Conservation (phyloP, 2,888 invertebrate genomes). For the Melanchra persicariae region DNA sequence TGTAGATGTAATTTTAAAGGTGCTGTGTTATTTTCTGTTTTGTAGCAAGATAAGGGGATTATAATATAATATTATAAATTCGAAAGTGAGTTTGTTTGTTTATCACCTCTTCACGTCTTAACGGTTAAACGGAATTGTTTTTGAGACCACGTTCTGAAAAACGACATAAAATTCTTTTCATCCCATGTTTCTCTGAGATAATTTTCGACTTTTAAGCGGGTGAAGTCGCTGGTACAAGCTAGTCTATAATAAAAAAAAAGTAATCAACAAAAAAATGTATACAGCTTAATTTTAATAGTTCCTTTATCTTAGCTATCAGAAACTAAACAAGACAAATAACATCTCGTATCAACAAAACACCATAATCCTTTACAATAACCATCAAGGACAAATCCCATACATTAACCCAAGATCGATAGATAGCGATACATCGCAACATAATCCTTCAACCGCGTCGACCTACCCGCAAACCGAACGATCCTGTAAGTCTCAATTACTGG, state of each 20-base stretch:
- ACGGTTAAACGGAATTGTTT: no score
- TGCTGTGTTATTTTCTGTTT: neutral
- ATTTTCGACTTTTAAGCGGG: no score
- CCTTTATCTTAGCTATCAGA: neutral
- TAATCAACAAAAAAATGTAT: neutral
- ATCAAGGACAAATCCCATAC: slow-evolving; percentile 67
- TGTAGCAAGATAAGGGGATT: neutral
- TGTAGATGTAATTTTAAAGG: neutral
- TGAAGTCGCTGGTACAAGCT: neutral
- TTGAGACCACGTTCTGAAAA: no score
- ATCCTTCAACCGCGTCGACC: slow-evolving; percentile 86
- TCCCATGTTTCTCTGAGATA: no score
- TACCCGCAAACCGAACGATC: slow-evolving; percentile 85
- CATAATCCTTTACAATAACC: slow-evolving; percentile 55
- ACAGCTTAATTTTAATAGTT: neutral
- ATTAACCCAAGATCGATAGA: slow-evolving; percentile 83
- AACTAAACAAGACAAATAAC: slow-evolving; percentile 5
- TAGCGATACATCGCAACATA: slow-evolving; percentile 81
- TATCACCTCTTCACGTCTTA: no score
- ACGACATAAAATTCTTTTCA: no score
- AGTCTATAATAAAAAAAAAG: neutral
- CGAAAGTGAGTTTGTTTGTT: no score
- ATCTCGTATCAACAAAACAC: slow-evolving; percentile 30
- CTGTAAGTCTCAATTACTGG: slow-evolving; percentile 90
- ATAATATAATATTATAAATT: no score